phyloP scores from a whole-genome alignment of 2,113 vertebrate genomes.

The Labeo rohita region DNA sequence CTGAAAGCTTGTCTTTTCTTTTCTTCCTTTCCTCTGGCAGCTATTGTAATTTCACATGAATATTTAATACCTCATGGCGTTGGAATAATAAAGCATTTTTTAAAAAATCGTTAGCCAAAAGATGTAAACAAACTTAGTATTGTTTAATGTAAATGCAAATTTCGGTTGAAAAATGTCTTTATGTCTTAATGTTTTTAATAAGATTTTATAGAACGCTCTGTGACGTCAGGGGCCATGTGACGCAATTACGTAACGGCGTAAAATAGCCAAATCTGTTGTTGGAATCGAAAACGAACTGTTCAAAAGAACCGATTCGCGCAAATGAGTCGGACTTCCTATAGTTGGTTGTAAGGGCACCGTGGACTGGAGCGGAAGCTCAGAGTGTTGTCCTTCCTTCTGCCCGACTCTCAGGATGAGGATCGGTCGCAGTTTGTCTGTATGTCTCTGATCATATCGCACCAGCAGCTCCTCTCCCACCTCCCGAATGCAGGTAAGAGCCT shows the following conservation, averaged over 20 bases:
- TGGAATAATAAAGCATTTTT: too few relatives aligned
- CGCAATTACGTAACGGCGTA: background rate
- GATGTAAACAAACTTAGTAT: background rate
- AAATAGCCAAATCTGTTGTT: background rate
- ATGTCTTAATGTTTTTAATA: background rate
- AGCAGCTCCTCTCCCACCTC: conserved; percentile 61
- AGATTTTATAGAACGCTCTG: background rate
- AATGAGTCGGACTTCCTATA: background rate
- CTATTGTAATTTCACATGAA: too few relatives aligned
- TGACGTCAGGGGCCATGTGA: background rate
- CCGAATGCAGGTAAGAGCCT: conserved; percentile 78
- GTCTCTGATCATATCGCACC: conserved; percentile 63
- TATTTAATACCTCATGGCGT: too few relatives aligned
- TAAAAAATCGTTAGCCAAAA: background rate
- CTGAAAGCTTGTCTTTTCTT: too few relatives aligned
- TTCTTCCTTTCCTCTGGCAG: too few relatives aligned
- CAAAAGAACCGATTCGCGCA: conserved; percentile 12
- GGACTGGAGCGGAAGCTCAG: conserved; percentile 71
- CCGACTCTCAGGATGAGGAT: conserved; percentile 68
- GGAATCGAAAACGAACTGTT: background rate
- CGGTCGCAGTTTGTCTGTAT: conserved; percentile 67
- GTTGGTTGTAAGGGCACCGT: background rate
- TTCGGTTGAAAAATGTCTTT: background rate
- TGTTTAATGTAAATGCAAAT: background rate
- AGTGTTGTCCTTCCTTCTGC: conserved; percentile 76